These are phyloP conservation scores for Pomacea canaliculata DNA, from an alignment of 2,888 invertebrate genomes.

Conservation along the genomic window DNA sequence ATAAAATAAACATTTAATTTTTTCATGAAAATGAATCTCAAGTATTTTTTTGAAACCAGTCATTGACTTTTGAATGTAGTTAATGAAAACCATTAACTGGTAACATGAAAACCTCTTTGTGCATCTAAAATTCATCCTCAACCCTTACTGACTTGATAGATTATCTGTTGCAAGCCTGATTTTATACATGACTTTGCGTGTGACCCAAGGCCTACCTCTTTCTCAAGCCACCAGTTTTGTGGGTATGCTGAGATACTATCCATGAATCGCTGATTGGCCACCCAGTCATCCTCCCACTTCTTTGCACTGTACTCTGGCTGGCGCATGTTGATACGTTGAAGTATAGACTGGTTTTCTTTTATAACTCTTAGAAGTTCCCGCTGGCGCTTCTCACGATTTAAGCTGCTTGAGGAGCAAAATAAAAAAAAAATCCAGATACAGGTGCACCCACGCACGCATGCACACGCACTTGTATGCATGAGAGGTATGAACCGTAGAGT, in stretches of 20 bases:
- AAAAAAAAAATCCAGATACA: too few relatives aligned
- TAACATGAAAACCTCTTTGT: too few relatives aligned
- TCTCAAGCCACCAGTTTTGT: slow-evolving; percentile 65
- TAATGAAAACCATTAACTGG: too few relatives aligned
- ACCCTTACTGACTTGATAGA: too few relatives aligned
- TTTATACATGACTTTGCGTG: too few relatives aligned
- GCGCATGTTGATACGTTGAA: slow-evolving; percentile 62
- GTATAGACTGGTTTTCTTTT: slow-evolving; percentile 68
- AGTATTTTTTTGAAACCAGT: background rate
- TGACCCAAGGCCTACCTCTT: slow-evolving; percentile 24
- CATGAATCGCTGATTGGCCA: slow-evolving; percentile 65
- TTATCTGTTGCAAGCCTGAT: too few relatives aligned
- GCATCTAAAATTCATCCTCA: too few relatives aligned
- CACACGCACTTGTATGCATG: background rate
- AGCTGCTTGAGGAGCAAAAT: slow-evolving; percentile 42
- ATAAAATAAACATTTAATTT: too few relatives aligned
- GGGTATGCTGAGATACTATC: slow-evolving; percentile 68
- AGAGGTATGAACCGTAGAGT: background rate
- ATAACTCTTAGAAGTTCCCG: slow-evolving; percentile 68
- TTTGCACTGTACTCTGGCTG: slow-evolving; percentile 65
- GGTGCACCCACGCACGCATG: too few relatives aligned
- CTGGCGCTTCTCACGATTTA: slow-evolving; percentile 68
- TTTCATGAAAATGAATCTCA: too few relatives aligned
- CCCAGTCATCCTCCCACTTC: slow-evolving; percentile 66
- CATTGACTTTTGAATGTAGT: too few relatives aligned